Evolutionary conservation across 2,797 vertebrate species (phyloP), one percentile per base, ranked within the genome.

Genomic region (Linurgus olivaceus): DNA sequence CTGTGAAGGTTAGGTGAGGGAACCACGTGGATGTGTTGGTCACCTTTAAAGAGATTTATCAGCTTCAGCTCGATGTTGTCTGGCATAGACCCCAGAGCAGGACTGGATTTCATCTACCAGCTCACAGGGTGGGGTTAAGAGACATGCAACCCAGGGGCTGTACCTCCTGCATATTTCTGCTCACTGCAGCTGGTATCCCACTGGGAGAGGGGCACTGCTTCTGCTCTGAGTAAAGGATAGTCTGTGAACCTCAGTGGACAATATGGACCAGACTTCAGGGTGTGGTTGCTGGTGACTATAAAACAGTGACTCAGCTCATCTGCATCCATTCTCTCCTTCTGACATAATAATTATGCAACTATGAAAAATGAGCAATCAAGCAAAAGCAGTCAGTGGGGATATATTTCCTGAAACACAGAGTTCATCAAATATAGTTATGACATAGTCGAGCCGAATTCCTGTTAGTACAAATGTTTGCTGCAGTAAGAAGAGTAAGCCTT

Each of bases 391-490:
- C 17, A 42, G n/a, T 33, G 23, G 35, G 4, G 13, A 71, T 37
- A 68, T 42, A 67, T 65, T 91, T 93, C n/a, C 47, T 72, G 82
- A 93, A 88, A 84, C 24, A 88, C 4, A 52, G 51, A 51, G 61
- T 47, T 66, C 38, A 55, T 77, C 19, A 31, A 73, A 86, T 35
- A 31, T 58, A 62, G 62, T 62, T 73, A 94, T 48, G 63, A 76
- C 35, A 62, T 1, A 54, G 40, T 17, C 23, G 10, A 84, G 68
- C 55, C 71, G 84, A 92, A 92, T 63, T 97, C 90, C 91, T 94
- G 67, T 84, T 95, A 92, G 31, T 92, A 62, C 48, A 90, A 90
- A 79, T 77, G 63, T 84, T 76, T 93, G 92, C 71, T 92, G 51
- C 91, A 95, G 21, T 75, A 90, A 94, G 87, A 91, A 48, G 72